Base-by-base conservation (phyloP, 2,888 invertebrate genomes). In the Leptopilina syphax region DNA sequence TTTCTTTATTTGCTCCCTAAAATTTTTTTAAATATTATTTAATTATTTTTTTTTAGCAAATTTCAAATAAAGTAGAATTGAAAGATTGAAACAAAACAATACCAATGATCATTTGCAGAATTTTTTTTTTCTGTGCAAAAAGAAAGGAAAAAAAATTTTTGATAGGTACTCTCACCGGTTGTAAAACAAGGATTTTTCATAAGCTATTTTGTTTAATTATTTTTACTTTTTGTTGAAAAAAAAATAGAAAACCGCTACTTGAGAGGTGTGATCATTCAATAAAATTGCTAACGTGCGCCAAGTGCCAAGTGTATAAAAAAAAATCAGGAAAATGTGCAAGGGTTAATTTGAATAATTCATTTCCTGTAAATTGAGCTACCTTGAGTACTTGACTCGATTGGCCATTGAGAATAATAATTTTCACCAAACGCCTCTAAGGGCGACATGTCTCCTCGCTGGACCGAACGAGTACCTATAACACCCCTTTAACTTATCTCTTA, bases 361-460 rank as follows among this genome's bases (percentile, higher is more conserved):
- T 77, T 67, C 57, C 73, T 78, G 54, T 77, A 50, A 68, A 24
- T 7, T 79, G 78, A 81, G 81, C 87, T 88, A 89, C 89, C 89
- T 89, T 88, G 84, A 82, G 83, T 67, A 78, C 77, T 85, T 78
- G 85, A 77, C 83, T 84, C 67, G 78, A 83, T 85, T 84, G 81
- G 80, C 81, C 81, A 80, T 79, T 85, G 86, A 85, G 88, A 85
- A 81, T 85, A 83, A 85, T 84, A 85, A 83, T 82, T 84, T 54
- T 88, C 85, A 77, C 84, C 84, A 60, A 82, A 84, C 83, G 86
- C 84, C 82, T 87, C 89, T 80, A 81, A 81, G 76, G 88, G 85
- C 81, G 87, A 87, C 83, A 88, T 87, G 85, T 89, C 88, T 80
- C 89, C 89, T 82, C 88, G 85, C 77, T 85, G 89, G 79, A 86